Conservation (phyloP, 2,113 vertebrate genomes). For the Steatornis caripensis region DNA sequence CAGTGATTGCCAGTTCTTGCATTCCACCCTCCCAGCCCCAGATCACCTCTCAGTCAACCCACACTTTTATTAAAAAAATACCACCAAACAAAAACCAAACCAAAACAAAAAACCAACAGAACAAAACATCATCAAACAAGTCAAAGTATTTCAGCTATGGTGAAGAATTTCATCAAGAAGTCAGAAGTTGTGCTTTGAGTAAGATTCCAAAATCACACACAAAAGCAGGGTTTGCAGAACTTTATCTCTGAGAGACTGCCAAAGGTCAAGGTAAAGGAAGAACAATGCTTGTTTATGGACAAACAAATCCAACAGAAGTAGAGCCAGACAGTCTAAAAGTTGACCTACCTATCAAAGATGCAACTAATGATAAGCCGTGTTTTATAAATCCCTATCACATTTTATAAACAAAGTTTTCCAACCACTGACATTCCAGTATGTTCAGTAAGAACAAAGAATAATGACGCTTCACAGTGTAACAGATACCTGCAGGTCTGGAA, state of each 20-base stretch:
- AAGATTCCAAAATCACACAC: neutral
- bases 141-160: neutral
- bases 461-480: neutral
- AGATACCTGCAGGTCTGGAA: neutral
- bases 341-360: neutral
- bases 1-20: neutral
- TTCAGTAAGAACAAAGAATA: neutral
- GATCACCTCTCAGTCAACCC: neutral
- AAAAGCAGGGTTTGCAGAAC: neutral
- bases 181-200: neutral
- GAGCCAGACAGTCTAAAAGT: neutral
- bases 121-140: neutral
- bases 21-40: neutral
- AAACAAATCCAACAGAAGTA: neutral
- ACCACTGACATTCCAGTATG: neutral
- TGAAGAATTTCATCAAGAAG: neutral
- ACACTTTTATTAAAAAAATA: neutral
- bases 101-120: neutral
- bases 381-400: neutral
- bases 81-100: too few relatives aligned
- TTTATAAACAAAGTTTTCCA: neutral
- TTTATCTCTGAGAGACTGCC: neutral
- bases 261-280: neutral
- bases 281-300: neutral
- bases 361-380: neutral